Evolutionary conservation across 2,797 vertebrate genomes (phyloP), one percentile per base, ranked within the genome.

Genomic region (Ceryle rudis): DNA sequence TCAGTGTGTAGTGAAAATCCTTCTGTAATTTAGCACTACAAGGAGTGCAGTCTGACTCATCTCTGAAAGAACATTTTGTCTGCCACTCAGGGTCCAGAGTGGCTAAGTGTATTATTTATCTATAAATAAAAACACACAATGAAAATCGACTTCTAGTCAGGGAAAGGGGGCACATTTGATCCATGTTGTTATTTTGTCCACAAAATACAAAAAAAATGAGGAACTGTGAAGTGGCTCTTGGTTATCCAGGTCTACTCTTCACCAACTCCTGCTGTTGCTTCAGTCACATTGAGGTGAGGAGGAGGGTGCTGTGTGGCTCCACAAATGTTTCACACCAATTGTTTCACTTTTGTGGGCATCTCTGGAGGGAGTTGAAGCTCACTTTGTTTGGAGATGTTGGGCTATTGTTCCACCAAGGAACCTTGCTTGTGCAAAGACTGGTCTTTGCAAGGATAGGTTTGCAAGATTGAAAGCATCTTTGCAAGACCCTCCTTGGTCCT

Each of bases 1-100:
- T 94, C 93, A 66, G 65, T 67, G 75, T 82, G 94, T 79, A 80
- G 90, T 66, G 91, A 95, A 95, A 98, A 95, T 95, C 96, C 83
- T 90, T 90, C 90, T 95, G 94, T 81, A 93, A 91, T 97, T 96
- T 94, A 95, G 96, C 7, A 11, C 93, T 95, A 78, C 60, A 41
- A 83, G 88, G 70, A 83, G 61, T 81, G 93, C 91, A 89, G 89
- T 5, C 69, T 71, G 75, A 80, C 91, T 97, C 94, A 91, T 90
- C 93, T 84, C 85, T 35, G 57, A 67, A 88, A 95, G 84, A 78
- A 70, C 84, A 35, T 80, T 96, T 90, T 72, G 69, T 86, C 74
- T 94, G 94, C 66, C 86, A 77, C 82, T 84, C 70, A 33, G 41
- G 20, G 64, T 23, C 81, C n/a, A 6, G 57, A 58, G 55, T 82